These are phyloP conservation scores for Romanogobio albipinnatus DNA, from an alignment of 2,113 vertebrate species.

Conservation along the genomic window DNA sequence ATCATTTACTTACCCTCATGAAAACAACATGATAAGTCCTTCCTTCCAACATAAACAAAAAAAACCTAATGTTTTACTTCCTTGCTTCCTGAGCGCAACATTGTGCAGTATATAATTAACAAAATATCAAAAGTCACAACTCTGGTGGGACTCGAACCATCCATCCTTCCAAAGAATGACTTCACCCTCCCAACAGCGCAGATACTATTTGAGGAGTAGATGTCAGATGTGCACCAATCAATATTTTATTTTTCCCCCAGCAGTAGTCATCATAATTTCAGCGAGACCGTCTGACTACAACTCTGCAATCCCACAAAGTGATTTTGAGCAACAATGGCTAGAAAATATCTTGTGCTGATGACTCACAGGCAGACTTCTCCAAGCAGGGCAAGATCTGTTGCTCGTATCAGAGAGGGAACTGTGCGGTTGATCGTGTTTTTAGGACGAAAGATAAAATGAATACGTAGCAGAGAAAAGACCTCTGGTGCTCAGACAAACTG, in stretches of 20 bases:
- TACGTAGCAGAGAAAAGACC: conserved; percentile 16
- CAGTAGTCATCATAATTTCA: neutral
- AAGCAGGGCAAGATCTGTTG: conserved; percentile 12
- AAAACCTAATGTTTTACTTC: no score
- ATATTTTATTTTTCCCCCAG: neutral
- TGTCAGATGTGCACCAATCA: neutral
- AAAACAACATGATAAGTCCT: no score
- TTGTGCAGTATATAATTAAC: no score
- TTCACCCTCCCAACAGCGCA: neutral
- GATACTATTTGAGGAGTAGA: neutral
- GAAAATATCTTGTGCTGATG: neutral
- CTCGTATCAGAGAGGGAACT: conserved; percentile 4
- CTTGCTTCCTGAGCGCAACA: no score
- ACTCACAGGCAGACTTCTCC: neutral
- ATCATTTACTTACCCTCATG: no score
- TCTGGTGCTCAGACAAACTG: conserved; percentile 10
- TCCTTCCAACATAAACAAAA: no score
- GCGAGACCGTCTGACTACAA: neutral
- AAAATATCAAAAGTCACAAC: no score
- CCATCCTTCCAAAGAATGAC: neutral
- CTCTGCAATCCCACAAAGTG: neutral
- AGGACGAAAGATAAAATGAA: conserved; percentile 7
- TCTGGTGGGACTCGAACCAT: no score
- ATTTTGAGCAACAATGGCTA: conserved; percentile 19
- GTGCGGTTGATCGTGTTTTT: conserved; percentile 1